Base-by-base conservation (phyloP, 1,140 invertebrate species). In the Andricus grossulariae region DNA sequence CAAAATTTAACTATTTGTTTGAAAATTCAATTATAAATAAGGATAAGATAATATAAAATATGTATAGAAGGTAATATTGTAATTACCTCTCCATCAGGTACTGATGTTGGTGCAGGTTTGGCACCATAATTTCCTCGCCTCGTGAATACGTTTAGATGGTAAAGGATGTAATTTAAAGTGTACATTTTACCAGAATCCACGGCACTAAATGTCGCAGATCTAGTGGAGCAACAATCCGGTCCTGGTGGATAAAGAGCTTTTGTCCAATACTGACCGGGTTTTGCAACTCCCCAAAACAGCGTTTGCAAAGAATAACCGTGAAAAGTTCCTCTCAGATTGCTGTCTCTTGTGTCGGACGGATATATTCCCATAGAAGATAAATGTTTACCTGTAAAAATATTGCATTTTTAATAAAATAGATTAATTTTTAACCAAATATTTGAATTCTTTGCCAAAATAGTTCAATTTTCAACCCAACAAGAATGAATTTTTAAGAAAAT, bases 311-410 rank as follows among this genome's bases (percentile, higher is more conserved):
- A 88, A 73, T 91, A 92, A n/a, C 90, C 92, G 82, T 93, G 90
- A 82, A 93, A 93, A 39, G 88, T 89, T n/a, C 88, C 90, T 73
- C 88, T 80, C 25, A 88, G 82, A 21, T 88, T 76, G 25, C 87
- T 77, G 85, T 93, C 92, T 81, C 92, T 87, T 52, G 92, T 93
- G 83, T 93, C 92, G 4, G 85, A 84, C 4, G 92, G 92, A 82
- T 84, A 66, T 79, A 93, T 90, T 39, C 87, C 86, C 71, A 92
- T 83, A 10, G 83, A 81, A 18, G 78, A 76, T 50, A 93, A 86
- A 85, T 92, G 90, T 86, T 92, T 92, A 8, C 91, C 92, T 93
- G 72, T 49, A 80, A 78, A 73, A 45, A 49, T 19, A 72, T 54
- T 71, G 49, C 51, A 70, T 32, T 45, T 57, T 21, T 55, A 73